These are phyloP conservation scores for Cranoglanis bouderius DNA, from an alignment of 2,113 vertebrate genomes.

Conservation along the genomic window DNA sequence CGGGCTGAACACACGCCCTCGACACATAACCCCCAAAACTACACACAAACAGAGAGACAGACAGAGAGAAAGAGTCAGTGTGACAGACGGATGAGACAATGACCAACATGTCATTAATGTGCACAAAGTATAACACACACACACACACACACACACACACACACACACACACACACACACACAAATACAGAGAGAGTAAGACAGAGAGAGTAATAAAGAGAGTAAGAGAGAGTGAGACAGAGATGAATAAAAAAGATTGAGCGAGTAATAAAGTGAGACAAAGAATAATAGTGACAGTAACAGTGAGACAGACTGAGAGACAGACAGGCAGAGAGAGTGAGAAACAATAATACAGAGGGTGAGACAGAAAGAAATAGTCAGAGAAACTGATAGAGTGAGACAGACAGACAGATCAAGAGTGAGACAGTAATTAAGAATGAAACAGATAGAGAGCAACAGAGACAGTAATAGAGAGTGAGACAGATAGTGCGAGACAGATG, in stretches of 20 bases:
- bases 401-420: not conserved
- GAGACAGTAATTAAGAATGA: not conserved
- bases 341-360: not conserved
- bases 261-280: not conserved
- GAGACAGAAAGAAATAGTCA: not conserved
- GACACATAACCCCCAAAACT: constrained; percentile 90
- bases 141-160: not conserved
- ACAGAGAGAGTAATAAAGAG: not conserved
- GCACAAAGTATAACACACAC: not conserved
- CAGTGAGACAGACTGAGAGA: not conserved
- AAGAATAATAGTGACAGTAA: too few relatives aligned
- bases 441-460: not conserved
- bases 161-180: not conserved
- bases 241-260: not conserved
- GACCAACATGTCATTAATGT: not conserved
- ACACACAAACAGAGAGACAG: not conserved
- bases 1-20: constrained; percentile 79
- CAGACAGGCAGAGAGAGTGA: too few relatives aligned
- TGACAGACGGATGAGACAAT: not conserved
- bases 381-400: not conserved
- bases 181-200: not conserved
- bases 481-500: not conserved
- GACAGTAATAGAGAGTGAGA: not conserved
- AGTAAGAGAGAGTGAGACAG: not conserved
- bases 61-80: not conserved